Evolutionary conservation across 2,113 vertebrate species (phyloP).

Genomic region (Mionectes macconnelli): DNA sequence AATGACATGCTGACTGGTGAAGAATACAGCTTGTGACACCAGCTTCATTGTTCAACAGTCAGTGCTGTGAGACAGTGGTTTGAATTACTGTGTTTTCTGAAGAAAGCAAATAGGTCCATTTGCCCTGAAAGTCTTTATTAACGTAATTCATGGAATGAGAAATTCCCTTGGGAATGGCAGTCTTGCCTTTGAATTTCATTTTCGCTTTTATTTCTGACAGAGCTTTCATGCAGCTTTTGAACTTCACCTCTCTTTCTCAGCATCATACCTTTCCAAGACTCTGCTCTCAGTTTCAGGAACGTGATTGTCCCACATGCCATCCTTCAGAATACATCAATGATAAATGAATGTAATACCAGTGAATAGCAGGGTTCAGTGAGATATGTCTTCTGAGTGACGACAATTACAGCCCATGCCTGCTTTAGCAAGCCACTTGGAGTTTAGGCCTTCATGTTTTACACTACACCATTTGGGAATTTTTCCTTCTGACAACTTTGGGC

Average conservation of each 20-base stretch:
- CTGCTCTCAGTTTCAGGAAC: background rate
- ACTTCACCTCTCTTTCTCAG: background rate
- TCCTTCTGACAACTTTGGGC: background rate
- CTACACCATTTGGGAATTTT: background rate
- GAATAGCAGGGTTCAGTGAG: background rate
- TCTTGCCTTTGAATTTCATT: background rate
- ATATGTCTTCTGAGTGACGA: background rate
- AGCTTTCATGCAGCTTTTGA: background rate
- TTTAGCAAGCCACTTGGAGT: background rate
- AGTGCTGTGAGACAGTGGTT: background rate
- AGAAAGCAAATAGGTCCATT: background rate
- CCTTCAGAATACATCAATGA: background rate
- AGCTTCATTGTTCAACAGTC: background rate
- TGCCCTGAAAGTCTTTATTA: background rate
- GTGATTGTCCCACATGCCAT: background rate
- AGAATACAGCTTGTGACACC: background rate
- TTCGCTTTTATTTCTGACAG: background rate
- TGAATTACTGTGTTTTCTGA: background rate
- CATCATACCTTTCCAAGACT: background rate
- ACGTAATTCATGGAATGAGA: background rate
- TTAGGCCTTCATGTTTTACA: background rate
- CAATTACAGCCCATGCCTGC: too few species aligned
- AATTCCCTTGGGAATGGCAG: background rate
- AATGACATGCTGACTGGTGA: background rate
- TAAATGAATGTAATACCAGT: background rate